phyloP scores from a whole-genome alignment of 1,140 invertebrate genomes.

The Lanistes nyassanus region DNA sequence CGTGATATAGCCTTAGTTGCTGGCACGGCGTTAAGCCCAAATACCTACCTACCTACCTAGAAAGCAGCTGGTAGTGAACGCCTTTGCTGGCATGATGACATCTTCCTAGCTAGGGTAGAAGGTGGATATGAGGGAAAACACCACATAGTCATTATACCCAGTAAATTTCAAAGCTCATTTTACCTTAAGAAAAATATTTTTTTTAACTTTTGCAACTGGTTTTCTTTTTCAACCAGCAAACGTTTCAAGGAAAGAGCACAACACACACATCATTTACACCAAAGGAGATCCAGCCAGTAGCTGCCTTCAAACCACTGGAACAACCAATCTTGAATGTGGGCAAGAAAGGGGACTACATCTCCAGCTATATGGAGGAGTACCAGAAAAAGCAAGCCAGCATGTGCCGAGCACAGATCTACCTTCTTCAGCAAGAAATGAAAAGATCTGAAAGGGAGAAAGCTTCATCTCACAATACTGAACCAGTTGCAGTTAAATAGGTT shows the following conservation, averaged over 20 bases:
- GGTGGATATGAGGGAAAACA: not conserved
- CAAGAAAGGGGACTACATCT: slow-evolving; percentile 48
- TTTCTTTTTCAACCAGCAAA: slow-evolving; percentile 22
- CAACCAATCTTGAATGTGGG: slow-evolving; percentile 33
- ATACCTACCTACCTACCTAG: too few relatives aligned
- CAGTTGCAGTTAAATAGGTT: slow-evolving; percentile 17
- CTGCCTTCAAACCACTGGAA: slow-evolving; percentile 45
- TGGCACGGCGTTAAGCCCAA: too few relatives aligned
- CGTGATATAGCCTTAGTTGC: too few relatives aligned
- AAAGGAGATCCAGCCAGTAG: slow-evolving; percentile 42
- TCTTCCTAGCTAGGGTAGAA: too few relatives aligned
- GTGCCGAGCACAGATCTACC: slow-evolving; percentile 53
- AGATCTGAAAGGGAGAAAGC: slow-evolving; percentile 29
- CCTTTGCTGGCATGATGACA: too few relatives aligned
- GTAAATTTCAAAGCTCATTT: not conserved
- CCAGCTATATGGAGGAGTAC: slow-evolving; percentile 51
- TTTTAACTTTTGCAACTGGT: too few relatives aligned
- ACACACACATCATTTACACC: slow-evolving; percentile 45
- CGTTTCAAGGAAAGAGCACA: slow-evolving; percentile 52
- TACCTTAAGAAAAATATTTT: not conserved
- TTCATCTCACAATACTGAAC: not conserved
- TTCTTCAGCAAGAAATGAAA: slow-evolving; percentile 55
- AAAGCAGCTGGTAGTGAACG: too few relatives aligned
- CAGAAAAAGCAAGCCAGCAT: slow-evolving; percentile 47
- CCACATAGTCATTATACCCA: not conserved